Evolutionary conservation across 2,888 invertebrate genomes (phyloP).

Genomic region (Alentia gelatinosa): DNA sequence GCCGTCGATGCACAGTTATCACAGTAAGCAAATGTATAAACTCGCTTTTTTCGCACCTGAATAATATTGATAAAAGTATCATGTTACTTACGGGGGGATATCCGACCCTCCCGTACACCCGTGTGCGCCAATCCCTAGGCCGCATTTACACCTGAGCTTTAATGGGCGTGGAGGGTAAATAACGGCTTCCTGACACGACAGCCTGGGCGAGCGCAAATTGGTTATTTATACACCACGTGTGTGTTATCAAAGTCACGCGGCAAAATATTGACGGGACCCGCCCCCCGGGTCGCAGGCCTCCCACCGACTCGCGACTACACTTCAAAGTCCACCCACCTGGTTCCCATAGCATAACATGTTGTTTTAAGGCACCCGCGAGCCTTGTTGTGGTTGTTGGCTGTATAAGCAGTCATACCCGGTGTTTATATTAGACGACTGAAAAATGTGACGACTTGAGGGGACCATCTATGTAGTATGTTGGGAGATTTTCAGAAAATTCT

Average conservation of each 20-base stretch:
- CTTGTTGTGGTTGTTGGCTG: neutral
- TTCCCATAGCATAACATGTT: constrained; percentile 28
- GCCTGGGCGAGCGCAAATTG: neutral
- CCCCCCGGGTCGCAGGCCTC: neutral
- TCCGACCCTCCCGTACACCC: neutral
- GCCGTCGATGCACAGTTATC: neutral
- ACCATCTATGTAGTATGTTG: too few relatives aligned
- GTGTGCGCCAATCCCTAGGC: neutral
- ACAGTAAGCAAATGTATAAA: neutral
- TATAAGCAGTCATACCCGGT: neutral
- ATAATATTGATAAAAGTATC: neutral
- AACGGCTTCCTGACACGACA: neutral
- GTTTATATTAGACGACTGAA: too few relatives aligned
- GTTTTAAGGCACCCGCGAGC: neutral
- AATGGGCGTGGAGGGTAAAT: neutral
- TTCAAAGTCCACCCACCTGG: constrained; percentile 19
- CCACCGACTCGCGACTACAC: neutral
- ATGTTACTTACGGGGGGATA: neutral
- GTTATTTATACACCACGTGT: constrained; percentile 17
- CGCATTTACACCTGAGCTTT: neutral
- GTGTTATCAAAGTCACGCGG: neutral
- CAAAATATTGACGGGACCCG: constrained; percentile 11
- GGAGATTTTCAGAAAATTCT: too few relatives aligned
- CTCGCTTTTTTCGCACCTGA: neutral
- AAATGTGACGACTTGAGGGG: too few relatives aligned